Percentiles rank a stretch among this genome's conserved stretches.
Conservation (phyloP, 2,113 vertebrate species). For the Pica pica region DNA sequence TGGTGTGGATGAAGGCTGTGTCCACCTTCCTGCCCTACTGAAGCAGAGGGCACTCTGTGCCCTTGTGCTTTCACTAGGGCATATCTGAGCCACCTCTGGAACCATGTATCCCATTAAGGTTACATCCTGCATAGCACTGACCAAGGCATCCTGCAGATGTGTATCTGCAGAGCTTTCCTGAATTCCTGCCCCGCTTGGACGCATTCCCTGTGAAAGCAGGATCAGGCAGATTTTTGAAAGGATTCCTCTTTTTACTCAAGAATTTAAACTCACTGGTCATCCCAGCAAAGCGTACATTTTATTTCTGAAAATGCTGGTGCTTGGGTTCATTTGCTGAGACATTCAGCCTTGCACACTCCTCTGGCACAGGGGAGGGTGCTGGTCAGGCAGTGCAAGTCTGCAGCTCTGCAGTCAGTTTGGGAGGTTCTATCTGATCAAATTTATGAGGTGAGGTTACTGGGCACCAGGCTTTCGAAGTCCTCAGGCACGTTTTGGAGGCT, state of each 20-base stretch:
- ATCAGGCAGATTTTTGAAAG: background rate
- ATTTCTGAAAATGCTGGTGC: background rate
- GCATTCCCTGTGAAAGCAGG: background rate
- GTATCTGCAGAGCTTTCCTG: background rate
- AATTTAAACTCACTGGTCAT: background rate
- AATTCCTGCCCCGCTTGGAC: background rate
- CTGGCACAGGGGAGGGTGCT: background rate
- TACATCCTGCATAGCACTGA: background rate
- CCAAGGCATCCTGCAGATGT: background rate
- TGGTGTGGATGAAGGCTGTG: background rate
- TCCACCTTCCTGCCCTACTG: background rate
- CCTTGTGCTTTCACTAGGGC: background rate
- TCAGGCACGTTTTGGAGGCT: background rate
- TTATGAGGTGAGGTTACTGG: background rate
- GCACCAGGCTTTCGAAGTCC: background rate
- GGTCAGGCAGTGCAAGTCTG: background rate
- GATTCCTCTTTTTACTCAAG: background rate
- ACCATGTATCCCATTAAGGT: rapidly evolving
- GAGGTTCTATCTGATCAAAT: background rate
- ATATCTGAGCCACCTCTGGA: background rate
- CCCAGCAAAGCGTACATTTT: background rate
- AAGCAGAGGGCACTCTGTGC: background rate
- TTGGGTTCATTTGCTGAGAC: background rate
- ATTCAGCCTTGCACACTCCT: background rate
- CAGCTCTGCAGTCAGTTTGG: background rate